Conservation (phyloP, 2,888 invertebrate genomes). For the Cistogaster globosa region DNA sequence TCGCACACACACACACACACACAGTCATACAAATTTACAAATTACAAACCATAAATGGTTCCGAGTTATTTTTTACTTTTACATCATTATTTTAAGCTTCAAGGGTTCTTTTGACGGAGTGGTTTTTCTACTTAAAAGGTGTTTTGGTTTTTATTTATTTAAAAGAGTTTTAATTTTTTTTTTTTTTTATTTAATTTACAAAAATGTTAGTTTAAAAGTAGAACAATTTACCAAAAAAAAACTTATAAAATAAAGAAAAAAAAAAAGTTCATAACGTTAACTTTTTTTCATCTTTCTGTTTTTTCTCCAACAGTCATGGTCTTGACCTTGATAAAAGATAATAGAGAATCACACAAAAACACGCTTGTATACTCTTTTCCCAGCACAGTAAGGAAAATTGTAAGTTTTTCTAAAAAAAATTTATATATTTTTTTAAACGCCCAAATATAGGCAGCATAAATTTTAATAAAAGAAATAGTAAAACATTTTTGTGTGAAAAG, state of each 20-base stretch:
- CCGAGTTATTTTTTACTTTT: background rate
- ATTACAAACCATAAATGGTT: background rate
- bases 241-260: constrained; percentile 3
- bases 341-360: constrained; percentile 23
- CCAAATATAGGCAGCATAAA: constrained; percentile 54
- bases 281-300: background rate
- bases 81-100: background rate
- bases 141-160: constrained; percentile 20
- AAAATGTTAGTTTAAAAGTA: constrained; percentile 44
- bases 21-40: background rate
- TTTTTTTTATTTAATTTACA: background rate
- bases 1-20: background rate
- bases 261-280: constrained; percentile 15
- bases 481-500: background rate
- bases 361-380: background rate
- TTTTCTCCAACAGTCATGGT: constrained; percentile 45
- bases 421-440: constrained; percentile 30
- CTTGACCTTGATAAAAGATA: constrained; percentile 61
- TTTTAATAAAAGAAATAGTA: background rate
- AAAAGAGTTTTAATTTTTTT: background rate
- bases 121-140: constrained; percentile 22
- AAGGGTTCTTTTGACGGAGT: constrained; percentile 4
- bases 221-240: constrained; percentile 10
- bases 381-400: constrained; percentile 37
- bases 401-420: constrained; percentile 19